phyloP scores from a whole-genome alignment of 1,140 invertebrate genomes.

The Sminthurides bifidus region DNA sequence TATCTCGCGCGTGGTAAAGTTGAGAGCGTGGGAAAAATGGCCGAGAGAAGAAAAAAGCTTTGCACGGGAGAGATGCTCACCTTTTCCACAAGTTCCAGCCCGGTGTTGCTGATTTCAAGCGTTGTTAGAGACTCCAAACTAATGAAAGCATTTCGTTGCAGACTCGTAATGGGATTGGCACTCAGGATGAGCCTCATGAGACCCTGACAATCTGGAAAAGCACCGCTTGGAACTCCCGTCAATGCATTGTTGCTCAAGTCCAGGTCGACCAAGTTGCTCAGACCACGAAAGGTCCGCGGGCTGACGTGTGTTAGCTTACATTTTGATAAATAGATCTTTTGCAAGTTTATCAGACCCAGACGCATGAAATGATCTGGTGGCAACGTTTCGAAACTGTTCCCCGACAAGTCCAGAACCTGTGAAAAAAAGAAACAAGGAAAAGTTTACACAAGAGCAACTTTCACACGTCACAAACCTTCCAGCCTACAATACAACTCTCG shows the following conservation, averaged over 20 bases:
- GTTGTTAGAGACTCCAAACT: conserved; percentile 59
- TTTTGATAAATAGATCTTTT: conserved; percentile 65
- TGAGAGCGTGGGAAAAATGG: too few relatives aligned
- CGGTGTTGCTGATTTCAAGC: conserved; percentile 67
- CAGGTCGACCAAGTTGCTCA: conserved; percentile 76
- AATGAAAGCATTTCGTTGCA: conserved; percentile 62
- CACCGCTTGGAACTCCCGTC: conserved; percentile 57
- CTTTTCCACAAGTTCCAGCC: conserved; percentile 59
- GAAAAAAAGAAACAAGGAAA: conserved; percentile 33
- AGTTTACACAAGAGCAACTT: too few relatives aligned
- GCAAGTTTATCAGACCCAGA: conserved; percentile 68
- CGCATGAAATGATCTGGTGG: conserved; percentile 61
- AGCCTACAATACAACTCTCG: conserved; percentile 2
- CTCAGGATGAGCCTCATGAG: conserved; percentile 68
- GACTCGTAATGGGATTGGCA: conserved; percentile 60
- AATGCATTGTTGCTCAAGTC: conserved; percentile 73
- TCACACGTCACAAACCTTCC: too few relatives aligned
- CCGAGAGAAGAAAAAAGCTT: too few relatives aligned
- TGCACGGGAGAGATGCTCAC: conserved; percentile 11
- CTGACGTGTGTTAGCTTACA: conserved; percentile 65
- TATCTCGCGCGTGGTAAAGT: too few relatives aligned
- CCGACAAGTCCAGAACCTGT: conserved; percentile 72
- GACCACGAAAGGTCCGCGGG: conserved; percentile 61
- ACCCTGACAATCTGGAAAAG: conserved; percentile 60
- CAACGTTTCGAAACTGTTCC: conserved; percentile 64